A percentile compares a stretch with the other conserved stretches of the same genome.
Evolutionary conservation across 2,113 vertebrate genomes (phyloP).

Genomic region (Megaceryle maxima): DNA sequence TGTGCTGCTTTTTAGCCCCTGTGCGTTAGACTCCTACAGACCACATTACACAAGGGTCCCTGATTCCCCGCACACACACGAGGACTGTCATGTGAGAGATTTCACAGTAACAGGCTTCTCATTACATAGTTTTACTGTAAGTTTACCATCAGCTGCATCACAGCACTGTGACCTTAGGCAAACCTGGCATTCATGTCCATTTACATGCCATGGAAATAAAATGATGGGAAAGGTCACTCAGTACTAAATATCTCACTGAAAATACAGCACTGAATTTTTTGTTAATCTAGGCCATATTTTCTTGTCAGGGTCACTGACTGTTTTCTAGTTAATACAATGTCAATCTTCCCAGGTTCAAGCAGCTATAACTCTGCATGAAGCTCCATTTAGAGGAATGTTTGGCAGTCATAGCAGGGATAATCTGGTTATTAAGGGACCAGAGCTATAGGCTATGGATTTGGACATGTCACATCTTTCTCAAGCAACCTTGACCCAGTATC

Average conservation of each 20-base stretch:
- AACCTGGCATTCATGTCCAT: background rate
- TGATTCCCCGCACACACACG: background rate
- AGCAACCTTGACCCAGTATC: background rate
- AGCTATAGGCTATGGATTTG: background rate
- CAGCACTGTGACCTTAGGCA: background rate
- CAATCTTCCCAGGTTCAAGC: background rate
- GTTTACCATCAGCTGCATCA: background rate
- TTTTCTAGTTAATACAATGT: background rate
- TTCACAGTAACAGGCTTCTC: background rate
- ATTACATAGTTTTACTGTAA: background rate
- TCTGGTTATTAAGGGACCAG: background rate
- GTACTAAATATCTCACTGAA: background rate
- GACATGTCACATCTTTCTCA: background rate
- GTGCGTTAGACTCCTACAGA: background rate
- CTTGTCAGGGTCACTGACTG: background rate
- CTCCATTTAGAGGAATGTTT: background rate
- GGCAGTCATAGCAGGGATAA: background rate
- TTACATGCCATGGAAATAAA: background rate
- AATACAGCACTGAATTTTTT: background rate
- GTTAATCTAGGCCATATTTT: background rate
- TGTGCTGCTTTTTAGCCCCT: background rate
- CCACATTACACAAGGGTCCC: background rate
- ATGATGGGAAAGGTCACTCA: background rate
- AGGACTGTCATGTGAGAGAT: background rate
- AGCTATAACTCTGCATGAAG: background rate